Conservation (phyloP, 2,113 vertebrate genomes). For the Etia nguti region DNA sequence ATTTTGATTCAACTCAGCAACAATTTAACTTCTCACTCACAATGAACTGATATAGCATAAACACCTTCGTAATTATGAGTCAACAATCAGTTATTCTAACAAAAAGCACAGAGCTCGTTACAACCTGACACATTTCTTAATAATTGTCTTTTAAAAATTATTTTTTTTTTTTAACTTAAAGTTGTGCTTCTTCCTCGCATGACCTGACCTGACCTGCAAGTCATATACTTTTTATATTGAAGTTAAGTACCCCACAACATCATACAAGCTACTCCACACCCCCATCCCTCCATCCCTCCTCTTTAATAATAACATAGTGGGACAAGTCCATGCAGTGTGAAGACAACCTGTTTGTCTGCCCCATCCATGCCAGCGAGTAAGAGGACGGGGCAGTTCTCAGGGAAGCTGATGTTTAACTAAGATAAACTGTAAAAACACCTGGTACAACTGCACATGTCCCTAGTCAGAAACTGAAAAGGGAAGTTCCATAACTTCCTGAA, state of each 20-base stretch:
- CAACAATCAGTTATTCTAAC: background rate
- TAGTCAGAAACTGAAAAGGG: conserved; percentile 55
- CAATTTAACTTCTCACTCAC: background rate
- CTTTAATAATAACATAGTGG: background rate
- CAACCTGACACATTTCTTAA: too few species aligned
- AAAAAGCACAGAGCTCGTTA: background rate
- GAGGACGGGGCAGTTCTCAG: conserved; percentile 8
- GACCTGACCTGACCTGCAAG: background rate
- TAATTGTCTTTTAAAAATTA: background rate
- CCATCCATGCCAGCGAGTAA: background rate
- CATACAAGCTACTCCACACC: background rate
- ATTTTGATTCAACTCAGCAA: background rate
- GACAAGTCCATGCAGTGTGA: background rate
- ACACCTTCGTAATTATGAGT: background rate
- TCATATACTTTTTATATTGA: background rate
- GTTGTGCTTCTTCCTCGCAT: background rate
- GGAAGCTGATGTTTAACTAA: conserved; percentile 64
- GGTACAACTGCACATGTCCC: conserved; percentile 24
- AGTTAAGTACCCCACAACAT: background rate
- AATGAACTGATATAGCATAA: background rate
- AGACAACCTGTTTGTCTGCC: background rate
- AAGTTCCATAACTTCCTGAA: conserved; percentile 57
- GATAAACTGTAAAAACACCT: conserved; percentile 64
- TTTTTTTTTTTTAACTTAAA: background rate
- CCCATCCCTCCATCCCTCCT: background rate